Base-by-base conservation (phyloP, 2,113 vertebrate species). In the Pica pica region DNA sequence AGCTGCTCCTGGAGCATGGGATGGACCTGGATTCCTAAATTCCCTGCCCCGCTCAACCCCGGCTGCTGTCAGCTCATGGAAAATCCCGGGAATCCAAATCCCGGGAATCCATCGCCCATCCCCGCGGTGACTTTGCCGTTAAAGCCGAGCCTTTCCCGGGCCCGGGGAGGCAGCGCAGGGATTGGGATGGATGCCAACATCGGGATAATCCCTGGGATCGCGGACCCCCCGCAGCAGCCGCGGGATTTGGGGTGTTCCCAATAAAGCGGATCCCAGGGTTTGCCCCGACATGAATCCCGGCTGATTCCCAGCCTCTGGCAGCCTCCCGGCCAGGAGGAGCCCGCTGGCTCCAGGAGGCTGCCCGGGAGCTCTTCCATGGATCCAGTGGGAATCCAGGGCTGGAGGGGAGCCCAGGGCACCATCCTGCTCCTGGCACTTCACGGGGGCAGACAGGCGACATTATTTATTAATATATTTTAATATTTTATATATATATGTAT, bases 181-280 rank as follows among this genome's bases (percentile, higher is more conserved):
- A 83, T 94, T 90, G 91, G 2, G 5, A 2, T 5, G 91, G 92
- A 96, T 96, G 94, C 80, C 93, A 87, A 30, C 50, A 41, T 67
- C 42, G 9, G 9, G 53, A 92, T 95, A 74, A 97, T 82, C 96
- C n/a, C 73, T 15, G 6, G 5, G 2, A 49, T 74, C 67, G 0
- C 73, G 75, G 93, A 47, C 71, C 87, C 55, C 55, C 7, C 63
- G 55, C 33, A 2, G 27, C 10, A 47, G 41, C 37, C 39, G n/a
- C 1, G 0, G 4, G 20, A 9, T 18, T 1, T 1, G 13, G 4
- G 53, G 31, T 8, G 6, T 7, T 41, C 8, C 35, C 30, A 13
- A 3, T 2, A 3, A 15, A 35, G 37, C 6, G 13, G 35, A 75
- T 10, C 31, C 14, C n/a, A 8, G 44, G 44, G 18, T 44, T 44